Conservation (phyloP, 2,888 invertebrate species). For the Caprella mutica region DNA sequence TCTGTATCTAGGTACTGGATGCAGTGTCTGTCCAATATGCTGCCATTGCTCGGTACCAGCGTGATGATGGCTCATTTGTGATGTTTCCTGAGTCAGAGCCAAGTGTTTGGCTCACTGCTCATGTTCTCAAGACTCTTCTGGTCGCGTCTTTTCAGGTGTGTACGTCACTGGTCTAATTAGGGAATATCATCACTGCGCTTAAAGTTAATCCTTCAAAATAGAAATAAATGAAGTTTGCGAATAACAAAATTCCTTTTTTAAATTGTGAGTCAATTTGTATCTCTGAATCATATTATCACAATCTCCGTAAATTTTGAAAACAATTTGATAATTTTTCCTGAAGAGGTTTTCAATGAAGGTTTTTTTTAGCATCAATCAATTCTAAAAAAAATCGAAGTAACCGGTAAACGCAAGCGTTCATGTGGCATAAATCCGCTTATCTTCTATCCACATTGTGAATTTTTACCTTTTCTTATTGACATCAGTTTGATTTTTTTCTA, state of each 20-base stretch:
- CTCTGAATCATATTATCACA: too few relatives aligned
- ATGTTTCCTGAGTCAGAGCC: slow-evolving; percentile 65
- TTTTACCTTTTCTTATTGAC: background rate
- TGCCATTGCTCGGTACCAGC: slow-evolving; percentile 28
- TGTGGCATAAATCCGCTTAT: too few relatives aligned
- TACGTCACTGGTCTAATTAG: too few relatives aligned
- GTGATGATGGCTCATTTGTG: slow-evolving; percentile 26
- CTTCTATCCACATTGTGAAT: too few relatives aligned
- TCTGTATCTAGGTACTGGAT: slow-evolving; percentile 17
- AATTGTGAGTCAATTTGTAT: too few relatives aligned
- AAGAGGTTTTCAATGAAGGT: background rate
- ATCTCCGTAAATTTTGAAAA: too few relatives aligned
- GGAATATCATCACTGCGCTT: too few relatives aligned
- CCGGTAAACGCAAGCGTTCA: too few relatives aligned
- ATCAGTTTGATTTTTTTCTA: background rate
- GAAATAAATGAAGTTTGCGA: too few relatives aligned
- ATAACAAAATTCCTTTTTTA: too few relatives aligned
- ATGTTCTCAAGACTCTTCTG: slow-evolving; percentile 74
- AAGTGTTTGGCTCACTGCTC: slow-evolving; percentile 87
- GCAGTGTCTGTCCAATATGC: slow-evolving; percentile 34
- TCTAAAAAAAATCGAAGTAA: too few relatives aligned
- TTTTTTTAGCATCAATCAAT: background rate
- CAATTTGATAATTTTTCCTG: background rate
- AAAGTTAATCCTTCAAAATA: too few relatives aligned
- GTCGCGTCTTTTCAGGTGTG: slow-evolving; percentile 92